phyloP scores from a whole-genome alignment of 2,797 vertebrate genomes.

The Pterois miles region DNA sequence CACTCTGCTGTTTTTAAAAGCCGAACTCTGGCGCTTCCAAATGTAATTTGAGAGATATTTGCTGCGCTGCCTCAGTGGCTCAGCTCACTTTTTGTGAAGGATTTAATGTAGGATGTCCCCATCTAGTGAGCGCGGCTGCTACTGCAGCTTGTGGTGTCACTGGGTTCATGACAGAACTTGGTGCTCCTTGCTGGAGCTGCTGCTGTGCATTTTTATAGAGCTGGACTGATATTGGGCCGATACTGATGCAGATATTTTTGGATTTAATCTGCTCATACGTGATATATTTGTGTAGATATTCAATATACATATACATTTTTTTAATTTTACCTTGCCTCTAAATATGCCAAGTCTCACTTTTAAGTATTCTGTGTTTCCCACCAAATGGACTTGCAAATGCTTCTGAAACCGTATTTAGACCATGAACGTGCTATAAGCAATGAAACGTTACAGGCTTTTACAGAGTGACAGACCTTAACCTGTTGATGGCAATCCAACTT shows the following conservation, averaged over 20 bases:
- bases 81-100: conserved; percentile 37
- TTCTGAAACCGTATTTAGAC: background rate
- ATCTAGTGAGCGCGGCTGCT: conserved; percentile 58
- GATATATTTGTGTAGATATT: conserved; percentile 2
- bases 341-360: background rate
- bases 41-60: conserved; percentile 70
- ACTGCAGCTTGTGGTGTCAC: conserved; percentile 70
- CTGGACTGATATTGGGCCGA: conserved; percentile 37
- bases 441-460: background rate
- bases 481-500: background rate
- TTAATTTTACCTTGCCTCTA: background rate
- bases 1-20: conserved; percentile 67
- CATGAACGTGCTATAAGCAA: background rate
- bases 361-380: background rate
- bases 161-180: conserved; percentile 77
- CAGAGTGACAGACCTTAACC: background rate
- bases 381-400: background rate
- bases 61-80: conserved; percentile 11
- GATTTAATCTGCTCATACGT: background rate
- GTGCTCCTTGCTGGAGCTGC: conserved; percentile 66
- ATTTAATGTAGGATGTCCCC: conserved; percentile 53
- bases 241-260: conserved; percentile 1
- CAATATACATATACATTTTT: too few relatives aligned
- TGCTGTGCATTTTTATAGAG: conserved; percentile 54
- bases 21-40: conserved; percentile 49